A percentile compares a stretch with the other conserved stretches of the same genome.
These are phyloP conservation scores for Tachuris rubrigastra DNA, from an alignment of 2,113 vertebrate genomes.

Conservation along the genomic window DNA sequence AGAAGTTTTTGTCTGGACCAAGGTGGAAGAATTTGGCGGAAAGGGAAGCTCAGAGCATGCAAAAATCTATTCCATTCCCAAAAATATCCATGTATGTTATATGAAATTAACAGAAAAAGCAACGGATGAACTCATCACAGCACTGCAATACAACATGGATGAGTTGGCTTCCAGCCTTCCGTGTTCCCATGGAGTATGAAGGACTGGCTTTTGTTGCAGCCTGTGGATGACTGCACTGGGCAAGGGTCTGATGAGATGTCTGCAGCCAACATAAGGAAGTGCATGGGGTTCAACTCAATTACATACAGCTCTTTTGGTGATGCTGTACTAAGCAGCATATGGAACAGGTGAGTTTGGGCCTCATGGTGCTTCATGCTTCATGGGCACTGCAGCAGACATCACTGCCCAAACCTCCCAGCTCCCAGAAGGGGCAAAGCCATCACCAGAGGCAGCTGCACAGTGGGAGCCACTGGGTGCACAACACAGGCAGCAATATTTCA, in stretches of 20 bases:
- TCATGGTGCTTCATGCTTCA: rapidly evolving
- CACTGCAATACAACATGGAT: neutral
- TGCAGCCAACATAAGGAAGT: neutral
- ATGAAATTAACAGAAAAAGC: neutral
- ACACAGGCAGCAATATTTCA: neutral
- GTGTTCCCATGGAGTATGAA: rapidly evolving
- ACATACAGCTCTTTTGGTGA: neutral
- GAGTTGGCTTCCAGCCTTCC: neutral
- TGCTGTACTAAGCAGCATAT: neutral
- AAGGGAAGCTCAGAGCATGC: neutral
- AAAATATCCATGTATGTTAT: neutral
- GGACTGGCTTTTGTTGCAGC: neutral
- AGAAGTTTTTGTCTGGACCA: neutral
- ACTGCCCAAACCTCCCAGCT: rapidly evolving
- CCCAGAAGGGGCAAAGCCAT: neutral
- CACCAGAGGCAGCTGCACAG: neutral
- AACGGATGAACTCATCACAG: neutral
- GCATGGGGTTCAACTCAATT: rapidly evolving
- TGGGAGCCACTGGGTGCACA: rapidly evolving
- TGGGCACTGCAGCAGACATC: neutral
- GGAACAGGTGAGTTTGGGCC: neutral
- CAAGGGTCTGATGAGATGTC: rapidly evolving
- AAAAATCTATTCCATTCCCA: neutral
- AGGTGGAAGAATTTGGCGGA: neutral
- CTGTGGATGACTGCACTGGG: neutral